Conservation (phyloP, 2,888 invertebrate genomes). For the Poecilobothrus nobilitatus region DNA sequence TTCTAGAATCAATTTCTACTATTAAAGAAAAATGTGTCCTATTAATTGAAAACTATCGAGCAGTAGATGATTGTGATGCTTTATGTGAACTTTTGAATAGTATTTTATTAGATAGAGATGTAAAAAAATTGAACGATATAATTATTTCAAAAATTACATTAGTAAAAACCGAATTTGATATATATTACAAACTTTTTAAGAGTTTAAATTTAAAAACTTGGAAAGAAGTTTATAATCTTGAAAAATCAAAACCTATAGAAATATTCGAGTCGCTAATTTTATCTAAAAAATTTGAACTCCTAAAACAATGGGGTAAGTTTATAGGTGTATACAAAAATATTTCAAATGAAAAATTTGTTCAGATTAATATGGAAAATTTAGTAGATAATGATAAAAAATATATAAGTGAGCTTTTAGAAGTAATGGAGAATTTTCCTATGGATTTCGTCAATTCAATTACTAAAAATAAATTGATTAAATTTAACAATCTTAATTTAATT, state of each 20-base stretch:
- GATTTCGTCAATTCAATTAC: conserved; percentile 54
- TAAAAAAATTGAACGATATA: conserved; percentile 35
- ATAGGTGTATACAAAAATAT: conserved; percentile 35
- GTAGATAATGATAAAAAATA: conserved; percentile 30
- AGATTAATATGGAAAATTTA: conserved; percentile 32
- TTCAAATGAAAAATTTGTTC: conserved; percentile 19
- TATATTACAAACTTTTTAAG: conserved; percentile 54
- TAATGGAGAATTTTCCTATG: conserved; percentile 53
- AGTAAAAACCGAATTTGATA: conserved; percentile 54
- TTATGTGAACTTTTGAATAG: conserved; percentile 40
- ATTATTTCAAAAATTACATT: conserved; percentile 43
- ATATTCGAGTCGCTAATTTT: conserved; percentile 36
- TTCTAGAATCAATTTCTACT: conserved; percentile 32
- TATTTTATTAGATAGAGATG: conserved; percentile 46
- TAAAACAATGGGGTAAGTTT: conserved; percentile 61
- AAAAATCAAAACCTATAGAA: conserved; percentile 34
- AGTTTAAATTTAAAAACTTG: conserved; percentile 52
- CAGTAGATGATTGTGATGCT: conserved; percentile 35
- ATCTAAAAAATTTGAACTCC: conserved; percentile 46
- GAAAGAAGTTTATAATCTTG: conserved; percentile 50
- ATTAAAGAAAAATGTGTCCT: conserved; percentile 31
- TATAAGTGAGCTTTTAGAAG: conserved; percentile 44
- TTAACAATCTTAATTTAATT: conserved; percentile 55
- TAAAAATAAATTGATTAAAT: conserved; percentile 53
- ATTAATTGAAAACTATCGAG: conserved; percentile 35